These are phyloP conservation scores for Phymorhynchus buccinoides DNA, from an alignment of 1,140 invertebrate genomes.

Conservation along the genomic window DNA sequence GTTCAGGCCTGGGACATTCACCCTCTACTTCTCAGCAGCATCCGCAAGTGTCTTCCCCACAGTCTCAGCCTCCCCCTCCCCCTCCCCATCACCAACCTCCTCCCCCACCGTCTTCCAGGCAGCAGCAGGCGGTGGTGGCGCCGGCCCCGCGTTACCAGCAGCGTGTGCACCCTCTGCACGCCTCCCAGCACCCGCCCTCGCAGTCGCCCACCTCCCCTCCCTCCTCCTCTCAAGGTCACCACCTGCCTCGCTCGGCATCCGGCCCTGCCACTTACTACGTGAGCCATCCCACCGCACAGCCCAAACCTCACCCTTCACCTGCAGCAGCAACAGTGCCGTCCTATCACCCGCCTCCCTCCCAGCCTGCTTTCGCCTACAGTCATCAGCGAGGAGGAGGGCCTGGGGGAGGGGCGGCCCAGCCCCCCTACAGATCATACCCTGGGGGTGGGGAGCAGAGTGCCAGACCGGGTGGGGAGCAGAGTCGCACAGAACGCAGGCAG, in stretches of 20 bases:
- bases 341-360: not conserved
- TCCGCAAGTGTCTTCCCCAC: not conserved
- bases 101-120: slow-evolving; percentile 23
- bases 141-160: slow-evolving; percentile 4
- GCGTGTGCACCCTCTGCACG: slow-evolving; percentile 17
- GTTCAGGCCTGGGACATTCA: not conserved
- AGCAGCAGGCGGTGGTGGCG: not conserved
- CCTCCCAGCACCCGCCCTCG: not conserved
- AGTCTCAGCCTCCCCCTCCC: slow-evolving; percentile 22
- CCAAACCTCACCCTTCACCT: not conserved
- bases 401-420: not conserved
- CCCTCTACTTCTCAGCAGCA: not conserved
- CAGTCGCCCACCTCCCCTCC: not conserved
- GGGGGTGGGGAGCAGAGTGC: not conserved
- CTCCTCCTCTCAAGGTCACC: slow-evolving; percentile 10
- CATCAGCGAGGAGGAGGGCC: not conserved
- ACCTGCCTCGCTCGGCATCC: not conserved
- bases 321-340: not conserved
- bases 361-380: not conserved
- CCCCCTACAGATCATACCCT: not conserved
- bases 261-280: slow-evolving; percentile 19
- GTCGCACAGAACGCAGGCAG: slow-evolving; percentile 40
- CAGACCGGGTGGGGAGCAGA: not conserved
- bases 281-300: not conserved
- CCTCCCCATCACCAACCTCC: slow-evolving; percentile 13